Percentiles rank a stretch among this genome's conserved stretches.
Conservation (phyloP, 1,140 invertebrate genomes). For the Coboldia fuscipes region DNA sequence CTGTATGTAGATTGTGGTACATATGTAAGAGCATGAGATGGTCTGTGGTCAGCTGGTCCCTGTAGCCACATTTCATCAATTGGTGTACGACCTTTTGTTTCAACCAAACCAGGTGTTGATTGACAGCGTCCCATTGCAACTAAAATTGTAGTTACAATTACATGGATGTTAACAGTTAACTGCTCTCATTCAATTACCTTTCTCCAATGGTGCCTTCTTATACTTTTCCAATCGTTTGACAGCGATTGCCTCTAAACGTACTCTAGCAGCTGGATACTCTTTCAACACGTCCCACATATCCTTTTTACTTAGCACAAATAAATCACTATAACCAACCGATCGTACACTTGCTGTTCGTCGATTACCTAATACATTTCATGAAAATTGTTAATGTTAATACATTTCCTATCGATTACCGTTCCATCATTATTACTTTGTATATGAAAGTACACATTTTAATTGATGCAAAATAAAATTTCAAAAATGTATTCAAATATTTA, state of each 20-base stretch:
- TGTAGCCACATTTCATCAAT: conserved; percentile 81
- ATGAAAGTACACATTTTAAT: too few relatives aligned
- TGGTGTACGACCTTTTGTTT: conserved; percentile 70
- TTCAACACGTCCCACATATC: conserved; percentile 99
- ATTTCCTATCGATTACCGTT: background rate
- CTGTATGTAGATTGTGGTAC: conserved; percentile 1
- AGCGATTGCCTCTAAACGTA: conserved; percentile 90
- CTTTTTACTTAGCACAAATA: conserved; percentile 96
- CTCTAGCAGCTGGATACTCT: conserved; percentile 90
- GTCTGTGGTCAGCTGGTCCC: conserved; percentile 32
- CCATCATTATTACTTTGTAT: background rate
- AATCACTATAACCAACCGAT: conserved; percentile 94
- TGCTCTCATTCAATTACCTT: conserved; percentile 48
- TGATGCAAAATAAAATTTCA: too few relatives aligned
- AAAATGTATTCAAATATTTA: too few relatives aligned
- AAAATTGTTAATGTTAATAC: background rate
- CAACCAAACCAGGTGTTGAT: conserved; percentile 85
- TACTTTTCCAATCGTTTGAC: conserved; percentile 92
- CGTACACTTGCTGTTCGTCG: conserved; percentile 86
- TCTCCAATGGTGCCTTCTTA: conserved; percentile 76
- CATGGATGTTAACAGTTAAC: background rate
- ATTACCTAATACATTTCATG: conserved; percentile 38
- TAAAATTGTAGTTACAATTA: conserved; percentile 23
- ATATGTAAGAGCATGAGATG: too few relatives aligned
- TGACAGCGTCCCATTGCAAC: conserved; percentile 83